Evolutionary conservation across 2,888 invertebrate genomes (phyloP).

Genomic region (Hoplodrina ambigua): DNA sequence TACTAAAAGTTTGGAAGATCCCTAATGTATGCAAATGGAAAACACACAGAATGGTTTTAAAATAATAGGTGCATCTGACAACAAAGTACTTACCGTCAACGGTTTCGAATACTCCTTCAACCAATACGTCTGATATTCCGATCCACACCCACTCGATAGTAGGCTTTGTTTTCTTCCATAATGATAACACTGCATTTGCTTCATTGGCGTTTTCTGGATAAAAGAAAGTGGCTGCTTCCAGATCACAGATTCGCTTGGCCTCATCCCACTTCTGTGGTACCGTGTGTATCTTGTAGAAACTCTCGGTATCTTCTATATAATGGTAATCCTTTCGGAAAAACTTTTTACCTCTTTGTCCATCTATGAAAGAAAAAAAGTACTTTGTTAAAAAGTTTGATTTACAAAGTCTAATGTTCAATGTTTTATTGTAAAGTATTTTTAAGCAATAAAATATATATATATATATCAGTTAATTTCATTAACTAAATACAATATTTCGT

Average conservation of each 20-base stretch:
- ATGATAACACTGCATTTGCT: conserved; percentile 64
- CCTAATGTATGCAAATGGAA: no score
- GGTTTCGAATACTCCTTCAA: conserved; percentile 76
- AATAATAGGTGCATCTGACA: no score
- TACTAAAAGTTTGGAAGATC: no score
- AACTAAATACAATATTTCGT: no score
- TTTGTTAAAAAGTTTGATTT: no score
- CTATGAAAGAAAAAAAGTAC: conserved; percentile 57
- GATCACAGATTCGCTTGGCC: conserved; percentile 73
- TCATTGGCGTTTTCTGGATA: conserved; percentile 77
- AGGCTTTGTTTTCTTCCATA: background rate
- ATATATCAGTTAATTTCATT: no score
- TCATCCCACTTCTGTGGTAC: conserved; percentile 74
- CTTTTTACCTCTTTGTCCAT: conserved; percentile 70
- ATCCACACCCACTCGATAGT: background rate
- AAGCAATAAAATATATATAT: no score
- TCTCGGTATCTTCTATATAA: conserved; percentile 69
- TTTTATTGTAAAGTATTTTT: no score
- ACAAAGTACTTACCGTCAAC: conserved; percentile 63
- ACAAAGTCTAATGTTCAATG: no score
- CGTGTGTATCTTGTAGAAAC: conserved; percentile 82
- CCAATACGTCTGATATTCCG: conserved; percentile 50
- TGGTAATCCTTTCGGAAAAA: conserved; percentile 81
- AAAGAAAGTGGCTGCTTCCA: conserved; percentile 78
- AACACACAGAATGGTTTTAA: no score